Evolutionary conservation across 2,888 invertebrate genomes (phyloP).

Genomic region (Melinaea menophilus): DNA sequence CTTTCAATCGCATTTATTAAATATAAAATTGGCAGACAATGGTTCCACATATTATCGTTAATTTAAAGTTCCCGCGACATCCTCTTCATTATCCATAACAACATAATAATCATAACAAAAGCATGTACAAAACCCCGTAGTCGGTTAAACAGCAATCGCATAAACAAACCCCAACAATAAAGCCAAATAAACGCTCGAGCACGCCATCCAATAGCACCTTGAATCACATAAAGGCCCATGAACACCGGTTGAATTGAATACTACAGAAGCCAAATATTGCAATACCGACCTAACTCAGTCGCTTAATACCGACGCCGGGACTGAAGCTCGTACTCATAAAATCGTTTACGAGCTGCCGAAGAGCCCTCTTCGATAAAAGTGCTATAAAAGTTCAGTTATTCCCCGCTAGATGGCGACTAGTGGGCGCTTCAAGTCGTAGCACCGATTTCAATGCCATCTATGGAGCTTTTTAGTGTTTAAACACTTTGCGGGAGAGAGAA

Average conservation of each 20-base stretch:
- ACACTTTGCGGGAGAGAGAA: constrained; percentile 48
- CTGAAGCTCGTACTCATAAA: constrained; percentile 75
- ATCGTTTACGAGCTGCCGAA: constrained; percentile 78
- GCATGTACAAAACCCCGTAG: constrained; percentile 73
- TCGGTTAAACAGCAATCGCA: constrained; percentile 78
- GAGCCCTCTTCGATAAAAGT: constrained; percentile 77
- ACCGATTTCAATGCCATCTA: constrained; percentile 77
- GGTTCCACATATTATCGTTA: constrained; percentile 41
- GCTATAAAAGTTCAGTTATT: constrained; percentile 76
- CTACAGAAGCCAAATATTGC: constrained; percentile 72
- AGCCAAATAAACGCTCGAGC: constrained; percentile 77
- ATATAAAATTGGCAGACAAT: constrained; percentile 4
- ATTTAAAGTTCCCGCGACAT: constrained; percentile 54
- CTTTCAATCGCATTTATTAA: constrained; percentile 36
- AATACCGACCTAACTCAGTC: constrained; percentile 69
- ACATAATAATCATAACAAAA: constrained; percentile 76
- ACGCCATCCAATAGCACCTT: constrained; percentile 78
- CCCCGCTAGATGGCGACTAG: constrained; percentile 76
- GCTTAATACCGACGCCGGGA: constrained; percentile 73
- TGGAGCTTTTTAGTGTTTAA: constrained; percentile 73
- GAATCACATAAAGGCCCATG: constrained; percentile 77
- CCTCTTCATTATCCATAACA: constrained; percentile 65
- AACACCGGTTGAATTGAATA: constrained; percentile 76
- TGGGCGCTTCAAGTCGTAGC: constrained; percentile 69
- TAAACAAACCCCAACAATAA: constrained; percentile 79